Evolutionary conservation across 2,797 vertebrate genomes (phyloP), one percentile per base, ranked within the genome.

Genomic region (Nannoperca australis): DNA sequence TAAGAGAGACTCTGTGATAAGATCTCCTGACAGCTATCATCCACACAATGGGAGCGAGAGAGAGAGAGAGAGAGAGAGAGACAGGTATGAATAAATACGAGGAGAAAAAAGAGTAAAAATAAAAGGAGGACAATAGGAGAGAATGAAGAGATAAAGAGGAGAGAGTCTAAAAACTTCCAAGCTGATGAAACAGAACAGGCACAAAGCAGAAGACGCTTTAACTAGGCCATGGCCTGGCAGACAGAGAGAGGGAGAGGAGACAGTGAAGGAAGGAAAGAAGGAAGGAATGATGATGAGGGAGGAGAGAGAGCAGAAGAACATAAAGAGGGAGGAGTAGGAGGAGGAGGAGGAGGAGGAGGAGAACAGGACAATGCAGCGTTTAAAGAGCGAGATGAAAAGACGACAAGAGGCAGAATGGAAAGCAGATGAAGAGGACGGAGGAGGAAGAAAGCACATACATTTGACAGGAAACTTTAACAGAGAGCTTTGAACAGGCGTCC

Each of bases 11-110:
- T 89, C 75, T 5, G 79, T 78, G 88, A 90, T 89, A 86, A 89
- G 88, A 82, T 90, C 88, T 91, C 81, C 83, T 91, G 91, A 92
- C 90, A 90, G 90, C 89, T 30, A 86, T 87, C 87, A 90, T 62
- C 84, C 83, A 75, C 85, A 88, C 88, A 91, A 88, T 85, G 81
- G 67, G 56, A 62, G 6, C 11, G 78, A 78, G 72, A 66, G 70
- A 75, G 74, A 0, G 73, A 79, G 81, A 30, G 20, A 27, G 18
- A 38, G 54, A 15, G 24, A 30, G 61, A 56, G n/a, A 13, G 45
- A 70, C 27, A 83, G 75, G 83, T 79, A 63, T 22, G 62, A 67
- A 87, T 53, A 79, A 69, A 88, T 55, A 76, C 40, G 32, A 55
- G 32, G 56, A 66, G 27, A 22, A 18, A 47, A 58, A 45, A 49